Evolutionary conservation across 2,888 invertebrate species (phyloP).

Genomic region (Cephus pulcher): DNA sequence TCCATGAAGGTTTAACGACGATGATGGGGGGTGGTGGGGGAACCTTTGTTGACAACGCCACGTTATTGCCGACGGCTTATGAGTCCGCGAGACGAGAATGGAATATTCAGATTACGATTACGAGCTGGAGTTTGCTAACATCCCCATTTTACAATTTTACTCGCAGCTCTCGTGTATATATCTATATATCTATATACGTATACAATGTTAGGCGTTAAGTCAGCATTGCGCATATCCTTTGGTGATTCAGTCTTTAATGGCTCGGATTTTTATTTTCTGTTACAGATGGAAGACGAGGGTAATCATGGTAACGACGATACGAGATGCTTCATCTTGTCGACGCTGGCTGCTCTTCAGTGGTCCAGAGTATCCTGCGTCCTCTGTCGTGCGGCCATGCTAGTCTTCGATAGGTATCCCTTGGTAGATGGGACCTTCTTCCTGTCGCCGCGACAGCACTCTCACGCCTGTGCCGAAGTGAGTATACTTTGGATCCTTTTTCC

Average conservation of each 20-base stretch:
- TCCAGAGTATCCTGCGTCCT: constrained; percentile 87
- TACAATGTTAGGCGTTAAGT: neutral
- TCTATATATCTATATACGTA: neutral
- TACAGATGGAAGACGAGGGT: constrained; percentile 97
- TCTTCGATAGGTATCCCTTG: constrained; percentile 97
- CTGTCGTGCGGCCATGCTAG: constrained; percentile 89
- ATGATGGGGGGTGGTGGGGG: constrained; percentile 24
- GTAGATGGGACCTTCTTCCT: constrained; percentile 98
- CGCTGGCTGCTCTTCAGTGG: constrained; percentile 91
- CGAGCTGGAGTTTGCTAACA: neutral
- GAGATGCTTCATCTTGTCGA: constrained; percentile 94
- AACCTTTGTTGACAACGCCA: constrained; percentile 53
- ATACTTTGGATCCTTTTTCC: neutral
- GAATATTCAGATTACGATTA: constrained; percentile 32
- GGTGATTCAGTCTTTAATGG: neutral
- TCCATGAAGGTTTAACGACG: constrained; percentile 52
- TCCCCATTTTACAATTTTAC: neutral
- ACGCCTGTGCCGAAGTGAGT: constrained; percentile 87
- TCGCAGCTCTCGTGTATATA: neutral
- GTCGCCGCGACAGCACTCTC: constrained; percentile 91
- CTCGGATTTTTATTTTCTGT: constrained; percentile 55
- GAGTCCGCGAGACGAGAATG: constrained; percentile 36
- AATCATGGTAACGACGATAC: constrained; percentile 99
- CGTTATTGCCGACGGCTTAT: constrained; percentile 44
- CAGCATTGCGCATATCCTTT: neutral